A percentile compares a stretch with the other conserved stretches of the same genome.
Conservation (phyloP, 2,888 invertebrate genomes). For the Troilus luridus region DNA sequence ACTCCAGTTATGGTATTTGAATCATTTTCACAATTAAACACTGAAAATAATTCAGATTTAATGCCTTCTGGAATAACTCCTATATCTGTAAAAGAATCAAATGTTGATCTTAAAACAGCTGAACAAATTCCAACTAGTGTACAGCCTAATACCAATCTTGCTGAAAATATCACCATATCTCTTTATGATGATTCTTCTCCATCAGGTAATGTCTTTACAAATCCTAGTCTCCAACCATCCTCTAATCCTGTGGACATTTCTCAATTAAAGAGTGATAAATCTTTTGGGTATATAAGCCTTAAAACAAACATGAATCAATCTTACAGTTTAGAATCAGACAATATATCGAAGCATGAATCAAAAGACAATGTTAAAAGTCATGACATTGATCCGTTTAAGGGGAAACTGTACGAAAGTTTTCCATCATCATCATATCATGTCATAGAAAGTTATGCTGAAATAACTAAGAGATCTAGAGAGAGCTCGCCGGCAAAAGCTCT, state of each 20-base stretch:
- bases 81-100: not conserved
- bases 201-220: constrained; percentile 19
- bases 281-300: not conserved
- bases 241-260: not conserved
- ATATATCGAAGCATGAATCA: not conserved
- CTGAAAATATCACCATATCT: not conserved
- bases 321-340: not conserved
- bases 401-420: not conserved
- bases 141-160: not conserved
- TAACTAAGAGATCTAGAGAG: constrained; percentile 35
- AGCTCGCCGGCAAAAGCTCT: constrained; percentile 42
- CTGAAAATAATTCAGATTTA: not conserved
- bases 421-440: not conserved
- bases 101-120: not conserved
- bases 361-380: not conserved
- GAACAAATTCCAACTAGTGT: not conserved
- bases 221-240: constrained; percentile 20
- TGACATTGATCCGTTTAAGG: not conserved
- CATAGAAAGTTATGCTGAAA: not conserved
- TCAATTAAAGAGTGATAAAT: not conserved
- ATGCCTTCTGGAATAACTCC: not conserved
- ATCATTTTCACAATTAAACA: constrained; percentile 1
- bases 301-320: not conserved
- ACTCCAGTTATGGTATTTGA: not conserved
- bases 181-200: not conserved